Base-by-base conservation (phyloP, 1,140 invertebrate species). In the Triops longicaudatus region DNA sequence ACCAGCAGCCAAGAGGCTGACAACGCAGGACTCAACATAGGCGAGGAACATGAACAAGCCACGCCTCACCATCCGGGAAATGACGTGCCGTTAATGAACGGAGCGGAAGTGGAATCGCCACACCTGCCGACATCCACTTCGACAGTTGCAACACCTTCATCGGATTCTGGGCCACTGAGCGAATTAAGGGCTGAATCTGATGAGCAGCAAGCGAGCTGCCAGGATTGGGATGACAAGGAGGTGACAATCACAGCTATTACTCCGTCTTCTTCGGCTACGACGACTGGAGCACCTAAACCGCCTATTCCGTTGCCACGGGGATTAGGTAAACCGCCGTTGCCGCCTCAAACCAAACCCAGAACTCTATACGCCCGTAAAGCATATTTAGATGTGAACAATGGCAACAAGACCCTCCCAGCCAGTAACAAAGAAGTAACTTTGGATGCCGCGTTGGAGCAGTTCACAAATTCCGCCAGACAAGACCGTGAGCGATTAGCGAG, bases 401-500 rank as follows among this genome's bases (percentile, higher is more conserved):
- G 12, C n/a, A 50, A 73, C 12, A 11, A 31, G n/a, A n/a, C 72
- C 26, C 50, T 63, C 50, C 50, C 76, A 72, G 41, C 76, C 76
- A 31, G 43, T 27, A 27, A 72, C 37, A n/a, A 73, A 10, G 43
- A 71, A 26, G 78, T 63, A 12, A 73, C 74, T 41, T 75, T 82
- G 75, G 78, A 79, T 72, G 76, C 79, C n/a, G 79, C 79, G 31
- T 80, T 82, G 44, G 79, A 80, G 31, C 72, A 75, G 74, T 82
- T 80, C 76, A 79, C 76, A 5, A 72, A 80, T 26, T 78, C 76
- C 37, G 79, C 81, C 17, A 78, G 79, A 22, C 78, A 81, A 28
- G 82, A 80, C 27, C 78, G 82, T 10, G 81, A 81, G 73, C 80
- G 80, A 17, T 76, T 81, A 31, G 81, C 82, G 73, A 74, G 77